phyloP scores from a whole-genome alignment of 2,113 vertebrate species.

The Tetraodon nigroviridis region DNA sequence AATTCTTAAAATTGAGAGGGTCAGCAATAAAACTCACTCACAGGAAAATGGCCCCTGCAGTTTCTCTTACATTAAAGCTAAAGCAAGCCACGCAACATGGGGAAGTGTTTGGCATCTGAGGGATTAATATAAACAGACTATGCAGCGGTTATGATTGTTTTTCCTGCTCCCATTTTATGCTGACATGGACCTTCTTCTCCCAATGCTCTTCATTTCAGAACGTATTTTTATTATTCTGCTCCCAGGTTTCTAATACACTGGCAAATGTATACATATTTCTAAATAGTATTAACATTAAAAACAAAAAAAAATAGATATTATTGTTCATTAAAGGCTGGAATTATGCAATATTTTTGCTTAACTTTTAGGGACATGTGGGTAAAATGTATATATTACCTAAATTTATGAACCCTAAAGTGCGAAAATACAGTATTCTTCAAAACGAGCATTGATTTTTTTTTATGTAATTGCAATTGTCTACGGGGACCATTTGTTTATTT shows the following conservation, averaged over 20 bases:
- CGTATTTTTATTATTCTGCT: constrained; percentile 38
- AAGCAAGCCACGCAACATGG: constrained; percentile 59
- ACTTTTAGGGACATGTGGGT: too few species aligned
- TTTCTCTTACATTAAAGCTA: constrained; percentile 63
- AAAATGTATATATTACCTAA: too few species aligned
- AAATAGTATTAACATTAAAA: background rate
- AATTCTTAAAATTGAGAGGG: constrained; percentile 65
- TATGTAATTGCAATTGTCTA: background rate
- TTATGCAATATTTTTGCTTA: too few species aligned
- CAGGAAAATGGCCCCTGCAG: constrained; percentile 63
- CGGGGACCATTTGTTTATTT: too few species aligned
- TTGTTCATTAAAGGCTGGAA: too few species aligned
- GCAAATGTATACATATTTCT: background rate
- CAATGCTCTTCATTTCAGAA: constrained; percentile 47
- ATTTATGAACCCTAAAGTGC: background rate
- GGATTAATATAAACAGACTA: constrained; percentile 69
- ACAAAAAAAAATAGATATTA: background rate
- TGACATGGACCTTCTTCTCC: constrained; percentile 53
- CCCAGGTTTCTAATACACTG: constrained; percentile 34
- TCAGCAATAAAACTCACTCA: constrained; percentile 63
- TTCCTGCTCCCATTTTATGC: constrained; percentile 66
- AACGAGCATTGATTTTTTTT: constrained; percentile 1
- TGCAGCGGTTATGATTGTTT: constrained; percentile 66
- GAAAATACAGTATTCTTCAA: background rate
- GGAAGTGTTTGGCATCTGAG: constrained; percentile 68